Evolutionary conservation across 1,140 invertebrate genomes (phyloP).

Genomic region (Cotesia glomerata): DNA sequence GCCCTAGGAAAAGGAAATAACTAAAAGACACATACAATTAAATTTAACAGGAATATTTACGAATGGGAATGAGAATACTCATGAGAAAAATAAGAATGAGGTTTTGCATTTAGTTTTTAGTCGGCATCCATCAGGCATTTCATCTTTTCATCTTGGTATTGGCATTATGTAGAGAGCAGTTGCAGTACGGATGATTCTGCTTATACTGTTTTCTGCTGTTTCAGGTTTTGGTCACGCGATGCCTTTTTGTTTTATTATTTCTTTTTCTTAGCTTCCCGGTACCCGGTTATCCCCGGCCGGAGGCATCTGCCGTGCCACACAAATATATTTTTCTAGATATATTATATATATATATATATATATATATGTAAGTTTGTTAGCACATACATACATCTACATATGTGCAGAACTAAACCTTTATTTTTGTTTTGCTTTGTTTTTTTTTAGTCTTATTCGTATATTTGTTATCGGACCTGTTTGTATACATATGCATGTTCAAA

Average conservation of each 20-base stretch:
- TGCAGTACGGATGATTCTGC: slow-evolving; percentile 23
- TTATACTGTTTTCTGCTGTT: slow-evolving; percentile 37
- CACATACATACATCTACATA: slow-evolving; percentile 17
- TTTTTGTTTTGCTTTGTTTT: not conserved
- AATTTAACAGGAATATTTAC: too few relatives aligned
- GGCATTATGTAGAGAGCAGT: slow-evolving; percentile 33
- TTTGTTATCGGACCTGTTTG: not conserved
- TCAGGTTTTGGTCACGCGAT: slow-evolving; percentile 58
- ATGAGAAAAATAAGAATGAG: too few relatives aligned
- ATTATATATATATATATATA: too few relatives aligned
- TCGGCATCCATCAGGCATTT: slow-evolving; percentile 33
- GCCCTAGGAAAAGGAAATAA: too few relatives aligned
- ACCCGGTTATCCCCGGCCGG: slow-evolving; percentile 42
- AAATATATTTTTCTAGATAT: too few relatives aligned
- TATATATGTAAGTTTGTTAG: too few relatives aligned
- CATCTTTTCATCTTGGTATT: slow-evolving; percentile 19
- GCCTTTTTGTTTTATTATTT: slow-evolving; percentile 36
- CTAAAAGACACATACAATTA: too few relatives aligned
- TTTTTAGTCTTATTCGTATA: slow-evolving; percentile 10
- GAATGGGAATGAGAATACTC: too few relatives aligned
- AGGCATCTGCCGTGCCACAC: slow-evolving; percentile 29
- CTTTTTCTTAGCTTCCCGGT: slow-evolving; percentile 51
- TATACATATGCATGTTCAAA: not conserved
- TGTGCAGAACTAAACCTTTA: not conserved
- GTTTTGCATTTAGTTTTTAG: not conserved